Evolutionary conservation across 2,797 vertebrate genomes (phyloP).

Genomic region (Alcedo quadribrachys): DNA sequence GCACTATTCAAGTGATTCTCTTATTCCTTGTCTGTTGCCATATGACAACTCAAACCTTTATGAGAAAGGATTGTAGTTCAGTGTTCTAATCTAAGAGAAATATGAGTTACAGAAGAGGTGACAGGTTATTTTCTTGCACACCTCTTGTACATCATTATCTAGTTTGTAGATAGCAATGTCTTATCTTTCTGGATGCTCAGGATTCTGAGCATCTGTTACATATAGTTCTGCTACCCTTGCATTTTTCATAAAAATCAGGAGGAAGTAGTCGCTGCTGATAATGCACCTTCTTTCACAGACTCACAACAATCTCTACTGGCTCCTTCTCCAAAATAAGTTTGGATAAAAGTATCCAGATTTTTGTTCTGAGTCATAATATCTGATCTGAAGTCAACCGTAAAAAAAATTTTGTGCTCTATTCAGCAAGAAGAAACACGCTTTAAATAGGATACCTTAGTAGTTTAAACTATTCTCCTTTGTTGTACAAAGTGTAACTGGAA

Average conservation of each 20-base stretch:
- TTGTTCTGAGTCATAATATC: neutral
- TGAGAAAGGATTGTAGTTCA: neutral
- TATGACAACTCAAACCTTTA: neutral
- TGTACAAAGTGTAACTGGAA: constrained; percentile 17
- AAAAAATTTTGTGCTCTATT: neutral
- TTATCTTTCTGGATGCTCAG: neutral
- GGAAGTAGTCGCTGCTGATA: neutral
- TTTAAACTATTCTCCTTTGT: neutral
- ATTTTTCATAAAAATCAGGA: neutral
- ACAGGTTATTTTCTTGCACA: neutral
- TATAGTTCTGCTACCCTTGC: neutral
- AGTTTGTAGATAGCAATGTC: neutral
- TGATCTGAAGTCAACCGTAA: neutral
- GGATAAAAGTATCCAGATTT: neutral
- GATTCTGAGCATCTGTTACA: neutral
- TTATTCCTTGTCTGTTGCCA: neutral
- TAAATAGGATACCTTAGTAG: neutral
- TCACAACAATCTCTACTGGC: neutral
- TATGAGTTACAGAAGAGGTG: neutral
- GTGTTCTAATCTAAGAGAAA: neutral
- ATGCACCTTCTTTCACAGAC: neutral
- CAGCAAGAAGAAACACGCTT: neutral
- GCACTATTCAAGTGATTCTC: neutral
- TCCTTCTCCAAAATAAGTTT: neutral
- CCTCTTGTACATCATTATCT: neutral